Evolutionary conservation across 2,113 vertebrate species (phyloP).

Genomic region (Ophthalmolycus amberensis): DNA sequence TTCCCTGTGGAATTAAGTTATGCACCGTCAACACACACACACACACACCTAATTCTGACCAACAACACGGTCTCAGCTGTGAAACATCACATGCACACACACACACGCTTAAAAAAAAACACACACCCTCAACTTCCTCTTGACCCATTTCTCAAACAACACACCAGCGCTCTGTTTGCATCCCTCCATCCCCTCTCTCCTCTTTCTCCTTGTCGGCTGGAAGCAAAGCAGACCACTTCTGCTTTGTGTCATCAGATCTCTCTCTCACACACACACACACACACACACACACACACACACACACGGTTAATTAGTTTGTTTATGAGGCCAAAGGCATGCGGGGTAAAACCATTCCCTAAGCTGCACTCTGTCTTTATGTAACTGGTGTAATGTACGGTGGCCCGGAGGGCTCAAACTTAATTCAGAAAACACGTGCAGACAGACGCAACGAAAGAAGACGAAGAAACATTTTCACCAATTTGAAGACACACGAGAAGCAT

Average conservation of each 20-base stretch:
- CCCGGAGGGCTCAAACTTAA: background rate
- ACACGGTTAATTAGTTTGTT: conserved; percentile 52
- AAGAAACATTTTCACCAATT: no score
- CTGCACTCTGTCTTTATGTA: conserved; percentile 9
- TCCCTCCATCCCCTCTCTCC: conserved; percentile 19
- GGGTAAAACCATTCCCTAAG: conserved; percentile 26
- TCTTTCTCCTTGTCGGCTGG: conserved; percentile 23
- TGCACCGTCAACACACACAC: conserved; percentile 59
- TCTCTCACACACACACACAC: conserved; percentile 41
- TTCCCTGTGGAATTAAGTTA: conserved; percentile 70
- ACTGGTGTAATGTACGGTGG: background rate
- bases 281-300: conserved; percentile 37
- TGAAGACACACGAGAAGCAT: no score
- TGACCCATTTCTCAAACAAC: conserved; percentile 72
- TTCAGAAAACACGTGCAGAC: no score
- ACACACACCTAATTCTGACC: conserved; percentile 45
- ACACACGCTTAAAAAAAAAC: conserved; percentile 24
- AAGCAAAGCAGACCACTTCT: conserved; percentile 49
- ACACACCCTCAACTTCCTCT: conserved; percentile 67
- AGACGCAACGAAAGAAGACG: background rate
- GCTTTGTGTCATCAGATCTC: conserved; percentile 54
- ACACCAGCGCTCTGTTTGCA: conserved; percentile 44
- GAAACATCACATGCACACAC: conserved; percentile 31
- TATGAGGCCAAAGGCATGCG: conserved; percentile 52
- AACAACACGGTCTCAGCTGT: conserved; percentile 57